Conservation (phyloP, 2,888 invertebrate genomes). For the Ochlodes sylvanus region DNA sequence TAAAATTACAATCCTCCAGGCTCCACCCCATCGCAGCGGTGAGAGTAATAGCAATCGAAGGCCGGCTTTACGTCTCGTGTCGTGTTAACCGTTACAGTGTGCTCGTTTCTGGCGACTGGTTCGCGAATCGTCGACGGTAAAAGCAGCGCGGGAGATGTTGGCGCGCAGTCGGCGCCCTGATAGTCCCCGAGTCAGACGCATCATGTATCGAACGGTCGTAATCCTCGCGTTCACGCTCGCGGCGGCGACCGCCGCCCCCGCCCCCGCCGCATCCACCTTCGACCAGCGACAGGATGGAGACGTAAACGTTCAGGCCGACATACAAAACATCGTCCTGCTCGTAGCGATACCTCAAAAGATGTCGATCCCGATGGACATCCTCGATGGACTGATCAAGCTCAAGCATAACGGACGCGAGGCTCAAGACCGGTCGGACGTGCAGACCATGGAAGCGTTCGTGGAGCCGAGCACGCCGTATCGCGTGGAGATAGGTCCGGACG, state of each 20-base stretch:
- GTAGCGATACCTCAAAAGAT: conserved; percentile 83
- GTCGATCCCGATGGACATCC: conserved; percentile 47
- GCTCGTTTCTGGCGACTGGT: conserved; percentile 78
- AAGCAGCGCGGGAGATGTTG: conserved; percentile 70
- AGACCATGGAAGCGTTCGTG: conserved; percentile 82
- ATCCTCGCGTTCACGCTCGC: conserved; percentile 57
- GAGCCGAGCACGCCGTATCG: conserved; percentile 89
- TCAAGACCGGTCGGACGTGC: conserved; percentile 77
- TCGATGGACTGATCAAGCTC: conserved; percentile 53
- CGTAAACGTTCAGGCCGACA: conserved; percentile 88
- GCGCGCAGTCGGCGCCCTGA: conserved; percentile 65
- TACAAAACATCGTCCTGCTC: conserved; percentile 90
- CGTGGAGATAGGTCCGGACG: conserved; percentile 84
- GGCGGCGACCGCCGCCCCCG: conserved; percentile 60
- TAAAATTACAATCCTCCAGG: too few species aligned
- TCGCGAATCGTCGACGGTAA: conserved; percentile 67
- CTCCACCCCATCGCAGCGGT: background rate
- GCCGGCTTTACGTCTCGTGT: conserved; percentile 52
- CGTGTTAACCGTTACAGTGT: conserved; percentile 80
- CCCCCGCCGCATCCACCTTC: conserved; percentile 59
- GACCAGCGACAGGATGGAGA: conserved; percentile 93
- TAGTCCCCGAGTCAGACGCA: conserved; percentile 65
- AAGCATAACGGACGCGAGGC: conserved; percentile 46
- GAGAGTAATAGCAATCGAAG: conserved; percentile 10
- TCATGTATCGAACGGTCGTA: conserved; percentile 57